Conservation (phyloP, 1,140 invertebrate species). For the Colletes gigas region DNA sequence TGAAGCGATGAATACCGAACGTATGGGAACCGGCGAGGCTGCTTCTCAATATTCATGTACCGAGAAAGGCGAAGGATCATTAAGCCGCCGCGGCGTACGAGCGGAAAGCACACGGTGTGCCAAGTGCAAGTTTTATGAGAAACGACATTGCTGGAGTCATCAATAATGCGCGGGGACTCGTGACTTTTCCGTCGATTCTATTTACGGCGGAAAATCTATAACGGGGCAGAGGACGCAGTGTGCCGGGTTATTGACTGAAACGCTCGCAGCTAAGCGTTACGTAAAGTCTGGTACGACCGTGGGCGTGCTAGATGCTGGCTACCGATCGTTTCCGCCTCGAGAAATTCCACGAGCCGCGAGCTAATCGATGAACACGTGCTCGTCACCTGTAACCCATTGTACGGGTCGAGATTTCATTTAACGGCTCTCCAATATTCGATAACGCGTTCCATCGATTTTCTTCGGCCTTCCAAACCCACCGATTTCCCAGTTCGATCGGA, state of each 20-base stretch:
- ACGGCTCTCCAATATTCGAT: neutral
- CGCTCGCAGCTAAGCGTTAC: conserved; percentile 48
- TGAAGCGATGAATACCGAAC: neutral
- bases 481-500: too few relatives aligned
- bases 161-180: conserved; percentile 52
- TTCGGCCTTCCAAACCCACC: too few relatives aligned
- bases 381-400: conserved; percentile 13
- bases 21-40: neutral
- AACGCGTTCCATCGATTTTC: too few relatives aligned
- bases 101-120: conserved; percentile 23
- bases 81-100: neutral
- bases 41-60: neutral
- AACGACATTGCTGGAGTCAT: conserved; percentile 58
- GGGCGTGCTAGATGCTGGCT: neutral
- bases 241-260: conserved; percentile 69
- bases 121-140: conserved; percentile 59
- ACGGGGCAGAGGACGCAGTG: conserved; percentile 48
- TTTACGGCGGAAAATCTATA: conserved; percentile 68
- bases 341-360: conserved; percentile 10
- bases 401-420: neutral
- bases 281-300: conserved; percentile 33
- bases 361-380: conserved; percentile 25
- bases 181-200: conserved; percentile 57
- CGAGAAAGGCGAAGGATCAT: neutral
- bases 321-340: conserved; percentile 25